phyloP scores from a whole-genome alignment of 2,113 vertebrate genomes.

The Chaetops frenatus region DNA sequence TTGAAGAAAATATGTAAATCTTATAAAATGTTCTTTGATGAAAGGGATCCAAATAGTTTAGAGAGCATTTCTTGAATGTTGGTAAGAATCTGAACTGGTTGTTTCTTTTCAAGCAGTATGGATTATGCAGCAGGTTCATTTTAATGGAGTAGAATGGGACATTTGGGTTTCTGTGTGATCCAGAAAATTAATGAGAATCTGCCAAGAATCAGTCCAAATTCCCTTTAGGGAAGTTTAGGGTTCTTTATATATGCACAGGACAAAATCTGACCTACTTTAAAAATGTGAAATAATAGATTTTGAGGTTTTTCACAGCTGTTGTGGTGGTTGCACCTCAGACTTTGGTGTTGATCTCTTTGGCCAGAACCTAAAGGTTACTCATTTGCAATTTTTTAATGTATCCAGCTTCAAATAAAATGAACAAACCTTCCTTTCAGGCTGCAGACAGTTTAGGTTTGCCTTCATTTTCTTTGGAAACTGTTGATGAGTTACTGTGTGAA shows the following conservation, averaged over 20 bases:
- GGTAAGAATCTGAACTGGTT: neutral
- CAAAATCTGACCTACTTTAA: neutral
- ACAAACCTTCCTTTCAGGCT: neutral
- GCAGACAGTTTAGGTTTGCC: neutral
- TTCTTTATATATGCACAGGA: neutral
- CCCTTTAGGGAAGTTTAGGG: neutral
- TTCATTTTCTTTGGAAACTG: neutral
- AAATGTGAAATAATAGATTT: neutral
- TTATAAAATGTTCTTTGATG: neutral
- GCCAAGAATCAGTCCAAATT: neutral
- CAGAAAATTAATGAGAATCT: neutral
- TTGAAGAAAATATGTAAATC: neutral
- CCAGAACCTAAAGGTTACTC: neutral
- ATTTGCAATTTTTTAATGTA: neutral
- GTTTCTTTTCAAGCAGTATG: neutral
- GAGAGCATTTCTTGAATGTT: neutral
- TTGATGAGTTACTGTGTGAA: neutral
- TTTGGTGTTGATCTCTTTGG: neutral
- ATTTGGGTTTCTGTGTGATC: neutral
- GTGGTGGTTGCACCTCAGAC: neutral
- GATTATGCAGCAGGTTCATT: neutral
- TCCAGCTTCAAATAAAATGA: neutral
- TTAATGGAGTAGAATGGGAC: neutral
- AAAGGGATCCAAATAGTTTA: neutral
- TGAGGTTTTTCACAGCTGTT: neutral